A percentile compares a stretch with the other conserved stretches of the same genome.
Evolutionary conservation across 2,888 invertebrate species (phyloP).

Genomic region (Drosophila imparisetae): DNA sequence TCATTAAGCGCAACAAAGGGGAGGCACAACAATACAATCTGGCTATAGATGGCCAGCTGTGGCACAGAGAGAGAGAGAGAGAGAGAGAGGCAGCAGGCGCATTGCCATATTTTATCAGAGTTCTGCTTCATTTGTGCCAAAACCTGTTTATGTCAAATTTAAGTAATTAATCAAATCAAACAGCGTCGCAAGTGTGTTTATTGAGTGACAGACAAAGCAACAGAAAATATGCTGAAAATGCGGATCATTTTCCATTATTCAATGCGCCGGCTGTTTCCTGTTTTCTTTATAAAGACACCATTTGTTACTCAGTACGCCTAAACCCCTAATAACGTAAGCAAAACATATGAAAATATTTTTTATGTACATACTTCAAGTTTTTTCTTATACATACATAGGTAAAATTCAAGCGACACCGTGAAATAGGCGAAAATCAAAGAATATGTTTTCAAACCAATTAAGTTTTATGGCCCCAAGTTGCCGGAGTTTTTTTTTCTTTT

Average conservation of each 20-base stretch:
- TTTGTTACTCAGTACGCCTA: not conserved
- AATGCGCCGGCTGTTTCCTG: slow-evolving; percentile 53
- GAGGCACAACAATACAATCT: not conserved
- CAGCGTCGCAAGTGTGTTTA: slow-evolving; percentile 9
- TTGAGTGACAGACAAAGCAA: not conserved
- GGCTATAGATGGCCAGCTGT: not conserved
- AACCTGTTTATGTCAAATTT: slow-evolving; percentile 73
- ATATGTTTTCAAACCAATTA: slow-evolving; percentile 52
- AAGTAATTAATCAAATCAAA: slow-evolving; percentile 66
- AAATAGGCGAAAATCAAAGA: slow-evolving; percentile 3
- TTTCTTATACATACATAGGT: not conserved
- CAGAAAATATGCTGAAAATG: slow-evolving; percentile 33
- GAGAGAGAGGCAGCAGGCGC: not conserved
- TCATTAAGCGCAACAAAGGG: slow-evolving; percentile 59
- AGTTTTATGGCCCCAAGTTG: slow-evolving; percentile 42
- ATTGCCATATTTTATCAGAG: slow-evolving; percentile 45
- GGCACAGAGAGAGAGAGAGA: not conserved
- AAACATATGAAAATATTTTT: not conserved
- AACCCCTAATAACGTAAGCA: not conserved
- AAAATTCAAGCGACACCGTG: not conserved
- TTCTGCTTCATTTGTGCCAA: slow-evolving; percentile 74
- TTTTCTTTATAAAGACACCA: not conserved
- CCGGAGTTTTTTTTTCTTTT: too few relatives aligned
- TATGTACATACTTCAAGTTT: not conserved
- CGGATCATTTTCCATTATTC: slow-evolving; percentile 54